These are phyloP conservation scores for Drymodes brunneopygia DNA, from an alignment of 2,113 vertebrate genomes.

Conservation along the genomic window DNA sequence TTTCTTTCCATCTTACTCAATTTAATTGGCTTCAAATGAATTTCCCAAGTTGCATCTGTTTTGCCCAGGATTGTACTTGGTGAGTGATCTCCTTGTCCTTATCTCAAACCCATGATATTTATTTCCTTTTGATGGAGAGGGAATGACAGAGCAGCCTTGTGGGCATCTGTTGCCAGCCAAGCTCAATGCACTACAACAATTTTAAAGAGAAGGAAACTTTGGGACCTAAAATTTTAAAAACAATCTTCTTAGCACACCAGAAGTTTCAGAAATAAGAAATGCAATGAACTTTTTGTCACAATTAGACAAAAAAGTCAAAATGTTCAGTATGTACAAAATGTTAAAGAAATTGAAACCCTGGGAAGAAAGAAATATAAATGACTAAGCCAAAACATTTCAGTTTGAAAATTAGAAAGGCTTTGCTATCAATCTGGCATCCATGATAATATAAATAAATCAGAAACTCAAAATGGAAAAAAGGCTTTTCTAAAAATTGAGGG, in stretches of 20 bases:
- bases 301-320: not conserved
- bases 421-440: not conserved
- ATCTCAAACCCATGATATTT: not conserved
- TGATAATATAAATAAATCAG: not conserved
- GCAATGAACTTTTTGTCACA: rapidly evolving
- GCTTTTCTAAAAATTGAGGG: not conserved
- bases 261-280: not conserved
- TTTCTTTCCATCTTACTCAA: not conserved
- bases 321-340: not conserved
- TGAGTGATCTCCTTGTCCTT: not conserved
- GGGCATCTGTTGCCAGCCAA: not conserved
- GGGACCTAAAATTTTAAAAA: not conserved
- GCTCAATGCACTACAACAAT: not conserved
- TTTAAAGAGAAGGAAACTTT: not conserved
- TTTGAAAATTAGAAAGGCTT: not conserved
- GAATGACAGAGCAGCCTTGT: not conserved
- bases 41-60: not conserved
- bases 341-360: not conserved
- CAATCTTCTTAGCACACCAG: not conserved
- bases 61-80: not conserved
- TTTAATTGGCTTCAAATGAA: not conserved
- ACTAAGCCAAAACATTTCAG: not conserved
- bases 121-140: not conserved
- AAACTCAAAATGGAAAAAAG: not conserved
- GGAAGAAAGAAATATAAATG: not conserved